Conservation (phyloP, 1,140 invertebrate species). For the Zaprionus tsacasi region DNA sequence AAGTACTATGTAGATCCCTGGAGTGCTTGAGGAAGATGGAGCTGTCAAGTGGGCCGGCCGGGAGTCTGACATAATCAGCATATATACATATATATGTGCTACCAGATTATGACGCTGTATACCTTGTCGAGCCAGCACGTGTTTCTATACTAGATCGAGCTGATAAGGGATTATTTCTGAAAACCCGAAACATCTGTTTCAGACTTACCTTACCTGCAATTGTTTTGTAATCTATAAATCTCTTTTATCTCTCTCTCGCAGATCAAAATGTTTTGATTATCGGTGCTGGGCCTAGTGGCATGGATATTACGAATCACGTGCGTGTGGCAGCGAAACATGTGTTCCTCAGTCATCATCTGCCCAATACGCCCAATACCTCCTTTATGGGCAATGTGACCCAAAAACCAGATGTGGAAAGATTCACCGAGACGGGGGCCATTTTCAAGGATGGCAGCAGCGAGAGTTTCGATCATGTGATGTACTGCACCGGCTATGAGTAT, state of each 20-base stretch:
- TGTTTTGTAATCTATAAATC: neutral
- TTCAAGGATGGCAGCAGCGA: constrained; percentile 88
- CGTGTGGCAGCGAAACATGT: constrained; percentile 88
- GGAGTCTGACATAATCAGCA: constrained; percentile 23
- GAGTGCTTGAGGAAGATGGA: neutral
- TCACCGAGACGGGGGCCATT: constrained; percentile 85
- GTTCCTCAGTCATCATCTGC: constrained; percentile 88
- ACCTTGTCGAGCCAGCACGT: constrained; percentile 30
- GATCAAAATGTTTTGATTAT: constrained; percentile 88
- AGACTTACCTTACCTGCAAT: too few relatives aligned
- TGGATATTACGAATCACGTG: constrained; percentile 93
- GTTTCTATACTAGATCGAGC: constrained; percentile 30
- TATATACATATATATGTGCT: neutral
- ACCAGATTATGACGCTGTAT: neutral
- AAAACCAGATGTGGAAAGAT: constrained; percentile 87
- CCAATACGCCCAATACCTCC: constrained; percentile 86
- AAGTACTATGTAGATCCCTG: constrained; percentile 19
- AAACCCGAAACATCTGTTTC: neutral
- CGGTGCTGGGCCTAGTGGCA: constrained; percentile 95
- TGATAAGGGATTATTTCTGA: neutral
- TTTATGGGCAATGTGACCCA: constrained; percentile 89
- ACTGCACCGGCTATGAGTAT: constrained; percentile 94
- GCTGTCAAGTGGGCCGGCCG: constrained; percentile 20
- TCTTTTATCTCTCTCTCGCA: constrained; percentile 12
- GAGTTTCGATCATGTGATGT: constrained; percentile 89